Evolutionary conservation across 2,113 vertebrate genomes (phyloP).

Genomic region (Empidonax traillii): DNA sequence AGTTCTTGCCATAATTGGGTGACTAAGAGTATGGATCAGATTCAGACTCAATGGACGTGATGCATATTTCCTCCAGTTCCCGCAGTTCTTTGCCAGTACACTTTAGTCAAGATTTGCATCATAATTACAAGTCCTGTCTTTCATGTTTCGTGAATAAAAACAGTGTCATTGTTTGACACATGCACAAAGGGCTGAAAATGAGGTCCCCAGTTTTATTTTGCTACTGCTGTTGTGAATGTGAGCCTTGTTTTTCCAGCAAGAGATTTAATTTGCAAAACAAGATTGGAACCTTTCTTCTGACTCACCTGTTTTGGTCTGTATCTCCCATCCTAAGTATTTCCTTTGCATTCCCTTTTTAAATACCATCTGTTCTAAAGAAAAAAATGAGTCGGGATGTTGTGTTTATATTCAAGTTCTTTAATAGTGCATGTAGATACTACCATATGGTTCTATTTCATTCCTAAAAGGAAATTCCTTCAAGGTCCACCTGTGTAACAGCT

Average conservation of each 20-base stretch:
- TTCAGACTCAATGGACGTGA: neutral
- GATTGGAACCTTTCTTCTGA: neutral
- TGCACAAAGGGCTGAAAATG: neutral
- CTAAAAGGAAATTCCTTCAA: conserved; percentile 55
- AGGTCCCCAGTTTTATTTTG: neutral
- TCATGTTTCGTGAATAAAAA: neutral
- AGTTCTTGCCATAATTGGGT: neutral
- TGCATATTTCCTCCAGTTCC: neutral
- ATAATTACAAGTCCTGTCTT: neutral
- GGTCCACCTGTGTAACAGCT: conserved; percentile 56
- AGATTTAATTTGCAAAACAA: conserved; percentile 15
- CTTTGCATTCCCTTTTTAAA: neutral
- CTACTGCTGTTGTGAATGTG: neutral
- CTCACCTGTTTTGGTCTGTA: conserved; percentile 12
- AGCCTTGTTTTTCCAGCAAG: neutral
- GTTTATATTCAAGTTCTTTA: conserved; percentile 18
- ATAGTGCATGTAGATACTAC: neutral
- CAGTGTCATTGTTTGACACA: neutral
- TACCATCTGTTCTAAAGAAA: conserved; percentile 35
- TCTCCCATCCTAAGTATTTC: neutral
- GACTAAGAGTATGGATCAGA: neutral
- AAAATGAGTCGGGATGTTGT: conserved; percentile 1
- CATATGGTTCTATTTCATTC: conserved; percentile 48
- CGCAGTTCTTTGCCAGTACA: neutral
- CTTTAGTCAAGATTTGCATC: neutral